phyloP scores from a whole-genome alignment of 2,797 vertebrate species.

The Sebastes vulpes region DNA sequence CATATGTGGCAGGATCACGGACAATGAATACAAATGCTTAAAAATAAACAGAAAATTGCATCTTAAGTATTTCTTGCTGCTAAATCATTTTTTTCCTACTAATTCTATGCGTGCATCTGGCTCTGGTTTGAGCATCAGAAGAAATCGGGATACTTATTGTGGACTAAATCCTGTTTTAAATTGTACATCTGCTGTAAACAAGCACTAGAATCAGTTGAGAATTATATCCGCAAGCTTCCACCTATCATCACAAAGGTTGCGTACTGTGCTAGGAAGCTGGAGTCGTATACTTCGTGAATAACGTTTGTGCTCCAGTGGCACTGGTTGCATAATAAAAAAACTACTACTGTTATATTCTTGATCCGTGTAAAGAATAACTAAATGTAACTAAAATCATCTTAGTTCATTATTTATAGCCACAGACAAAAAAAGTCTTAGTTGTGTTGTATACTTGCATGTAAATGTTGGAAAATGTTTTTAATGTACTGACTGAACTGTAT shows the following conservation, averaged over 20 bases:
- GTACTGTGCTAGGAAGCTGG: background rate
- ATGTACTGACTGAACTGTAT: background rate
- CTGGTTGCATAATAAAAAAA: background rate
- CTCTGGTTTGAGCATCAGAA: background rate
- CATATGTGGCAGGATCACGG: conserved; percentile 21
- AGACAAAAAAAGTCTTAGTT: background rate
- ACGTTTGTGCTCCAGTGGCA: background rate
- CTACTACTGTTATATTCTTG: background rate
- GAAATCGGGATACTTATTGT: background rate
- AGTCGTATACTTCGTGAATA: background rate
- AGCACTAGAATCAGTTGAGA: background rate
- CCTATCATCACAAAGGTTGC: background rate
- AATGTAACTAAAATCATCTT: background rate
- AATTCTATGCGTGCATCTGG: background rate
- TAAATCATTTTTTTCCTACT: background rate
- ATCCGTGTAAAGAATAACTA: background rate
- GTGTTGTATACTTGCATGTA: background rate
- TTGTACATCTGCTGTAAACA: background rate
- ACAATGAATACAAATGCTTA: conserved; percentile 1
- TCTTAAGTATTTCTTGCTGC: background rate
- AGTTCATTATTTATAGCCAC: background rate
- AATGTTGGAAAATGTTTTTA: background rate
- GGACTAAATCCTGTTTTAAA: conserved; percentile 1
- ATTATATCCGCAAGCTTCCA: background rate
- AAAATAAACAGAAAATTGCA: background rate